Evolutionary conservation across 2,888 invertebrate genomes (phyloP).

Genomic region (Stenichneumon culpator): DNA sequence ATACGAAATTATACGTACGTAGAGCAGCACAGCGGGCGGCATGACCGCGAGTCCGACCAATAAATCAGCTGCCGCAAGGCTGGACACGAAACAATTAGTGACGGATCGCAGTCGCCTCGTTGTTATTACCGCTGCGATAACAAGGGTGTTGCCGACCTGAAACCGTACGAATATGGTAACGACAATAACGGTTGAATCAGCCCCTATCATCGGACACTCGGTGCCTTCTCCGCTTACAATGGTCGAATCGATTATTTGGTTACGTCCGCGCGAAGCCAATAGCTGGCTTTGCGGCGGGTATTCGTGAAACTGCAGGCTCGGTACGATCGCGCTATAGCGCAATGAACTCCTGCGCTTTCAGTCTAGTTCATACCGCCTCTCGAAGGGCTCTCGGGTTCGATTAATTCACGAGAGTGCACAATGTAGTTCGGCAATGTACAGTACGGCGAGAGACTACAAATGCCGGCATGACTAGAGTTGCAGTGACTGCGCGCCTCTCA

Average conservation of each 20-base stretch:
- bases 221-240: neutral
- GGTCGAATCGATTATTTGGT: slow-evolving; percentile 23
- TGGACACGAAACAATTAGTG: slow-evolving; percentile 98
- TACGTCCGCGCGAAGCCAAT: neutral
- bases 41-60: slow-evolving; percentile 97
- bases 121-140: slow-evolving; percentile 95
- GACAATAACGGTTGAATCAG: slow-evolving; percentile 38
- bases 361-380: no score
- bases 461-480: no score
- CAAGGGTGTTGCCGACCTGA: slow-evolving; percentile 93
- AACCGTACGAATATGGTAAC: slow-evolving; percentile 48
- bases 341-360: no score
- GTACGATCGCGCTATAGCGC: no score
- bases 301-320: no score
- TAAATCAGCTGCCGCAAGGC: slow-evolving; percentile 96
- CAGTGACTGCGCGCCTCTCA: no score
- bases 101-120: slow-evolving; percentile 95
- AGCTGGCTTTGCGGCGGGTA: no score
- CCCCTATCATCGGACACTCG: neutral
- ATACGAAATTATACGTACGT: slow-evolving; percentile 73
- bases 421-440: no score
- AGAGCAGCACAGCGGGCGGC: slow-evolving; percentile 93
- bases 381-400: no score
- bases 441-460: no score
- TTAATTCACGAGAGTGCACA: no score